Percentiles rank a stretch among this genome's conserved stretches.
These are phyloP conservation scores for Acrobasis suavella DNA, from an alignment of 2,888 invertebrate genomes.

Conservation along the genomic window DNA sequence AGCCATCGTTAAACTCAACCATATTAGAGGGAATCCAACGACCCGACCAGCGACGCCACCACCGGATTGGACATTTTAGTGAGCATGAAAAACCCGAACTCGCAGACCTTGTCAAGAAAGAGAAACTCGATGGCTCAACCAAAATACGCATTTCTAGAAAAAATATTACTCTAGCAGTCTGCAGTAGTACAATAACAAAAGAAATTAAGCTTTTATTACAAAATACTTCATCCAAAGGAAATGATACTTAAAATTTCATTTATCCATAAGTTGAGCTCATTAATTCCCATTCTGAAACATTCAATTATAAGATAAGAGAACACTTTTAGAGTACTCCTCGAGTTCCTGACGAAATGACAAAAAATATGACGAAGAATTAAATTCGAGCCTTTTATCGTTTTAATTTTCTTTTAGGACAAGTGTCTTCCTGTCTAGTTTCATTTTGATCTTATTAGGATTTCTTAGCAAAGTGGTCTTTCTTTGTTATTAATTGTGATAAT, in stretches of 20 bases:
- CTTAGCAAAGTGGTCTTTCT: too few relatives aligned
- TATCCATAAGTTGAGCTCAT: conserved; percentile 18
- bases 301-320: conserved; percentile 18
- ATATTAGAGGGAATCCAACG: too few relatives aligned
- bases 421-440: neutral
- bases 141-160: too few relatives aligned
- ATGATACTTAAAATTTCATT: neutral
- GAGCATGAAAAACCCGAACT: too few relatives aligned
- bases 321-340: conserved; percentile 11
- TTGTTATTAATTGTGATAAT: too few relatives aligned
- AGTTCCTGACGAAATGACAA: conserved; percentile 14
- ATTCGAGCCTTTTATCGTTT: conserved; percentile 1
- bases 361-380: conserved; percentile 12
- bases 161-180: too few relatives aligned
- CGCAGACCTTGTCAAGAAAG: too few relatives aligned
- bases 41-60: too few relatives aligned
- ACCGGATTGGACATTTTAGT: too few relatives aligned
- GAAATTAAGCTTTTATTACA: neutral
- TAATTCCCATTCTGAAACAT: conserved; percentile 17
- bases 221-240: neutral
- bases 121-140: too few relatives aligned
- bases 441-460: neutral
- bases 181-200: too few relatives aligned
- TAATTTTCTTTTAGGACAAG: neutral
- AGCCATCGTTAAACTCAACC: too few relatives aligned